phyloP scores from a whole-genome alignment of 2,797 vertebrate genomes.

The Calcarius lapponicus region DNA sequence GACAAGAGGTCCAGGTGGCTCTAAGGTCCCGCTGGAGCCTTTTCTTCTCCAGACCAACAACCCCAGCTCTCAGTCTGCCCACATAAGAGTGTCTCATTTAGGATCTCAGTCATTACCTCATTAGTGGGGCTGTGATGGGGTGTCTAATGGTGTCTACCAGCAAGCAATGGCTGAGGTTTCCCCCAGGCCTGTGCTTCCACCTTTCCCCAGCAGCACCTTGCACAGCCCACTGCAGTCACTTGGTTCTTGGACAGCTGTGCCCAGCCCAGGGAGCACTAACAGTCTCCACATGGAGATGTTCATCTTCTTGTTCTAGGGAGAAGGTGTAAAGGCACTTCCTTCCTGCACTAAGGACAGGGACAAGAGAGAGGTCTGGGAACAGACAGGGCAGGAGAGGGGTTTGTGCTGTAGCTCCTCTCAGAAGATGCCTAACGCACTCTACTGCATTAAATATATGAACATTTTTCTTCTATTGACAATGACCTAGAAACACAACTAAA shows the following conservation, averaged over 20 bases:
- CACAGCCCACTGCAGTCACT: not conserved
- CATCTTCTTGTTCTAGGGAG: not conserved
- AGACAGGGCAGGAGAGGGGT: not conserved
- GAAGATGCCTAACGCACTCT: not conserved
- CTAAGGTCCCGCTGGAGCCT: not conserved
- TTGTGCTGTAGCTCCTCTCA: not conserved
- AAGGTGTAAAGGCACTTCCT: constrained; percentile 1
- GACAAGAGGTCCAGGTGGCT: not conserved
- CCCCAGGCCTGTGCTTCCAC: not conserved
- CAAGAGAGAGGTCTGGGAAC: not conserved
- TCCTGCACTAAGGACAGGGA: not conserved
- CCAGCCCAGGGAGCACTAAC: not conserved
- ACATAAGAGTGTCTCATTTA: not conserved
- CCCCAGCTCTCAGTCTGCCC: not conserved
- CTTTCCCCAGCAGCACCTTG: not conserved
- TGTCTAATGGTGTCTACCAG: not conserved
- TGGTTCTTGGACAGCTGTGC: not conserved
- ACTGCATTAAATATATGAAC: not conserved
- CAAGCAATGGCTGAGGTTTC: not conserved
- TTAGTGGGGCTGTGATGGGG: not conserved
- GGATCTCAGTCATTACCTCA: not conserved
- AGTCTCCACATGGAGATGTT: not conserved
- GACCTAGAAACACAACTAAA: constrained; percentile 49
- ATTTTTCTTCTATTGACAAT: not conserved
- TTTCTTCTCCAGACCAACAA: not conserved